phyloP scores from a whole-genome alignment of 2,888 invertebrate species.

The Mythimna loreyi region DNA sequence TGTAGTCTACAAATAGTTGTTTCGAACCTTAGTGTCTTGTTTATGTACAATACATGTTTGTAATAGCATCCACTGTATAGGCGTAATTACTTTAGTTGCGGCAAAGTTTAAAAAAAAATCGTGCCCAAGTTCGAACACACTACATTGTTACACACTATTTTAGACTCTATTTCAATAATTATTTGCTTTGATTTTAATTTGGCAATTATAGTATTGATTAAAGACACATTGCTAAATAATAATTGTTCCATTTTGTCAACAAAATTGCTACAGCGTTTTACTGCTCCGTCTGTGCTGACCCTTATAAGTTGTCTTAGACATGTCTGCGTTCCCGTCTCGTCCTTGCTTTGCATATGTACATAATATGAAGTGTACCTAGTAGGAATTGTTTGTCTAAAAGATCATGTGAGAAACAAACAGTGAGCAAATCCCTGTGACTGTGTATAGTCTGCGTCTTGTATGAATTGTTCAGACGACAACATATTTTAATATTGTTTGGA shows the following conservation, averaged over 20 bases:
- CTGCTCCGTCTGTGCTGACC: not conserved
- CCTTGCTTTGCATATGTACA: slow-evolving; percentile 18
- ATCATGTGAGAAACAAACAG: slow-evolving; percentile 18
- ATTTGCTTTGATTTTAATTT: not conserved
- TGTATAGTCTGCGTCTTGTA: slow-evolving; percentile 1
- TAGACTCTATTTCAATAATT: not conserved
- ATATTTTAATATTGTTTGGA: not conserved
- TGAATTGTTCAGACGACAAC: not conserved
- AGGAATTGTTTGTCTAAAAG: slow-evolving; percentile 35
- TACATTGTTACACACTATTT: not conserved
- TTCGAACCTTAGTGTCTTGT: too few relatives aligned
- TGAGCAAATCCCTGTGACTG: not conserved
- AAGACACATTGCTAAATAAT: too few relatives aligned
- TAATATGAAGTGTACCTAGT: slow-evolving; percentile 1
- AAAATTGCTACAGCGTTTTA: not conserved
- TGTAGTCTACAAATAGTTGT: too few relatives aligned
- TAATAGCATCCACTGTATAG: too few relatives aligned
- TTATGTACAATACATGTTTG: too few relatives aligned
- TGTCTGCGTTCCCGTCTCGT: slow-evolving; percentile 1
- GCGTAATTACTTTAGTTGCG: too few relatives aligned
- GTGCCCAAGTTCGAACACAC: not conserved
- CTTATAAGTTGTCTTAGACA: not conserved
- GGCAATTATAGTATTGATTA: too few relatives aligned
- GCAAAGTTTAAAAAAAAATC: not conserved
- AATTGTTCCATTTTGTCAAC: too few relatives aligned